phyloP scores from a whole-genome alignment of 2,797 vertebrate species.

The Microctenopoma stevenorrisi region DNA sequence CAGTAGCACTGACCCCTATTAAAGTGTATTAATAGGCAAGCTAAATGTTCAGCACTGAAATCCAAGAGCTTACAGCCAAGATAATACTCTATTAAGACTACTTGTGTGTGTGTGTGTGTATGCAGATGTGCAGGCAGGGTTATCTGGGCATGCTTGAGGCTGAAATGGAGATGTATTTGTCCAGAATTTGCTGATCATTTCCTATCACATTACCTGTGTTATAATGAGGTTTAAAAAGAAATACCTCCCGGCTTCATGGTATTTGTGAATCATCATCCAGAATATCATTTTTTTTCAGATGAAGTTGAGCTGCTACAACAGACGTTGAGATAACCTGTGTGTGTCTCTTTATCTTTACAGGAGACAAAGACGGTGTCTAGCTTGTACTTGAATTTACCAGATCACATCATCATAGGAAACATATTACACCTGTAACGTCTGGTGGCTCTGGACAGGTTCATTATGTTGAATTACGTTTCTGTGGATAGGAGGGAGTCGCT shows the following conservation, averaged over 20 bases:
- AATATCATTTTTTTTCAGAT: background rate
- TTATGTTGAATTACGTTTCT: constrained; percentile 18
- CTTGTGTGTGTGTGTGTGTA: constrained; percentile 14
- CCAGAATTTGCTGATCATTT: constrained; percentile 19
- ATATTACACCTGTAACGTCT: background rate
- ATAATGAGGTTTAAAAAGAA: background rate
- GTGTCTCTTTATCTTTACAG: constrained; percentile 2
- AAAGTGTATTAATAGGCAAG: constrained; percentile 70
- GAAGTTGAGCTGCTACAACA: too few species aligned
- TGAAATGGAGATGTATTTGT: constrained; percentile 45
- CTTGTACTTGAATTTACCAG: constrained; percentile 1
- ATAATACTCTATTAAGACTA: constrained; percentile 51
- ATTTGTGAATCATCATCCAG: background rate
- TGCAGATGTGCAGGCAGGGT: constrained; percentile 12
- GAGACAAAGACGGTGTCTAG: background rate
- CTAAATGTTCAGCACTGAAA: constrained; percentile 67
- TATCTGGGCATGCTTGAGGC: constrained; percentile 32
- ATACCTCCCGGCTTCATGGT: background rate
- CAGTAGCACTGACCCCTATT: constrained; percentile 67
- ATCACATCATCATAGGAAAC: background rate
- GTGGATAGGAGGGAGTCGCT: background rate
- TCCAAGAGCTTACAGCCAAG: constrained; percentile 53
- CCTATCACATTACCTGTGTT: constrained; percentile 13
- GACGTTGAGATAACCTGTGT: too few species aligned
- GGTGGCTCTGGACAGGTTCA: constrained; percentile 6